Evolutionary conservation across 2,797 vertebrate genomes (phyloP).

Genomic region (Sparus aurata): DNA sequence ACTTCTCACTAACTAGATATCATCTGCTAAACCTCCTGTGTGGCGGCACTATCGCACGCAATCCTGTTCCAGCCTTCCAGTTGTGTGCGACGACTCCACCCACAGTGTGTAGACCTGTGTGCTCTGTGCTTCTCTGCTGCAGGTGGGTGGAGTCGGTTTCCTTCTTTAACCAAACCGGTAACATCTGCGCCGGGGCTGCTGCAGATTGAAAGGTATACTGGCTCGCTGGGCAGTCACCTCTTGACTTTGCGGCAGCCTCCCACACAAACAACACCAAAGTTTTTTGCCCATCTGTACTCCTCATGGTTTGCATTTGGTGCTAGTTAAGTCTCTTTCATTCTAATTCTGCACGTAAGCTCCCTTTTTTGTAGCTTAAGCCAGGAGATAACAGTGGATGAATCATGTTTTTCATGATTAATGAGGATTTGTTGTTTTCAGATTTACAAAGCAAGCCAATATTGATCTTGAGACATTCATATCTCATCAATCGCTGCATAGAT

Average conservation of each 20-base stretch:
- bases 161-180: conserved; percentile 5
- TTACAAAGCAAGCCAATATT: not conserved
- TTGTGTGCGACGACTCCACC: conserved; percentile 16
- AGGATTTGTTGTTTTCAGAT: not conserved
- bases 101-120: not conserved
- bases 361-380: not conserved
- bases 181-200: conserved; percentile 28
- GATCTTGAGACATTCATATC: not conserved
- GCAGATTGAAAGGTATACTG: not conserved
- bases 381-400: not conserved
- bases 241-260: conserved; percentile 7
- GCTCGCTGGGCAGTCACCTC: not conserved
- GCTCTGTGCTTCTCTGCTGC: not conserved
- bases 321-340: not conserved
- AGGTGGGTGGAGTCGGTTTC: conserved; percentile 16
- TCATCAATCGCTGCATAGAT: too few species aligned
- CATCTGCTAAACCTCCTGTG: not conserved
- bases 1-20: not conserved
- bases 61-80: not conserved
- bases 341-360: not conserved
- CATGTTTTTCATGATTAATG: not conserved
- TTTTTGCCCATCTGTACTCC: not conserved
- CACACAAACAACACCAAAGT: not conserved
- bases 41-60: not conserved
- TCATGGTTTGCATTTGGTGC: not conserved